Evolutionary conservation across 2,888 invertebrate genomes (phyloP).

Genomic region (Sisyra terminalis): DNA sequence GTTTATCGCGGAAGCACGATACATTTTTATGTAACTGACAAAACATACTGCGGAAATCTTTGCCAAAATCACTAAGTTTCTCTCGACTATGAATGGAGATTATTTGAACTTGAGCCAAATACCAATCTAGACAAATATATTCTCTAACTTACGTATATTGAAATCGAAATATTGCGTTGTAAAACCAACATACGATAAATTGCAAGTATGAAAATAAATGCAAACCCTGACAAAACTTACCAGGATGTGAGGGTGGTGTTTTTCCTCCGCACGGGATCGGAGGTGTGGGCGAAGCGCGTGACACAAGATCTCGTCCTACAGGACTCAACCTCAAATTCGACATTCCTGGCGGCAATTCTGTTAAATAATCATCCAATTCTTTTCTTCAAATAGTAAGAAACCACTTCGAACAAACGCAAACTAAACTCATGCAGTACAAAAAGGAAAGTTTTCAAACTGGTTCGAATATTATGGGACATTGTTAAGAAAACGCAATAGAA

Average conservation of each 20-base stretch:
- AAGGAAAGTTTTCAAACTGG: too few relatives aligned
- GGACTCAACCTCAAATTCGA: constrained; percentile 5
- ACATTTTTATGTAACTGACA: too few relatives aligned
- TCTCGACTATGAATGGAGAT: too few relatives aligned
- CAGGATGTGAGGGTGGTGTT: constrained; percentile 8
- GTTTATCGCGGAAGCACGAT: too few relatives aligned
- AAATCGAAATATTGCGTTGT: neutral
- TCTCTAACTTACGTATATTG: neutral
- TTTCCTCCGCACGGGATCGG: constrained; percentile 6
- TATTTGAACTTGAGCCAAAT: too few relatives aligned
- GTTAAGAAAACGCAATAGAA: too few relatives aligned
- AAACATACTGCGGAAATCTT: too few relatives aligned
- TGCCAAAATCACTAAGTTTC: too few relatives aligned
- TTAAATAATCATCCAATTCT: constrained; percentile 5
- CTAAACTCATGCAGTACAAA: constrained; percentile 3
- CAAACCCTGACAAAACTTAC: neutral
- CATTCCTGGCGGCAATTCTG: constrained; percentile 7
- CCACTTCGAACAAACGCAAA: constrained; percentile 1
- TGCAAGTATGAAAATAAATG: neutral
- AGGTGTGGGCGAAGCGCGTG: constrained; percentile 4
- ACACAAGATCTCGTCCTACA: neutral
- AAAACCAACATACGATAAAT: neutral
- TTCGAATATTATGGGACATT: too few relatives aligned
- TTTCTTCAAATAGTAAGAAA: constrained; percentile 6
- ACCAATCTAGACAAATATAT: neutral